A percentile compares a stretch with the other conserved stretches of the same genome.
phyloP scores from a whole-genome alignment of 2,888 invertebrate species.

The Hemistola chrysoprasaria region DNA sequence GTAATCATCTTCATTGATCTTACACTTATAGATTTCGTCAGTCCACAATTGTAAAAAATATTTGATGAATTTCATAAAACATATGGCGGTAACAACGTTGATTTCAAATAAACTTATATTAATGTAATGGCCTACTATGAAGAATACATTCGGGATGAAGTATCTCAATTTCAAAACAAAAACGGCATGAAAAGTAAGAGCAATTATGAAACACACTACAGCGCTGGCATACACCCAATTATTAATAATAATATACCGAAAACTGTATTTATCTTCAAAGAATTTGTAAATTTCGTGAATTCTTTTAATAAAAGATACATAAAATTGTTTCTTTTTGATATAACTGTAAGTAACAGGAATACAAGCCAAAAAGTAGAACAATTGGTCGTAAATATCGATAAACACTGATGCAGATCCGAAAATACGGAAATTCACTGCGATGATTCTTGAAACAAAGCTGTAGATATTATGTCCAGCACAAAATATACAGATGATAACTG shows the following conservation, averaged over 20 bases:
- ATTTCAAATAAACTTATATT: not conserved
- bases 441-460: not conserved
- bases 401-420: not conserved
- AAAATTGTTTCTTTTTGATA: not conserved
- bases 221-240: not conserved
- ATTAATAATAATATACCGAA: not conserved
- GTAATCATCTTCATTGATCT: not conserved
- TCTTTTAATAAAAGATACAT: not conserved
- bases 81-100: constrained; percentile 4
- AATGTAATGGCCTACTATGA: too few relatives aligned
- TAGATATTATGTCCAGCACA: not conserved
- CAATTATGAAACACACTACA: too few relatives aligned
- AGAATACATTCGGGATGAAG: too few relatives aligned
- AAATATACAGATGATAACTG: not conserved
- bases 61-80: constrained; percentile 1
- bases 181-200: not conserved
- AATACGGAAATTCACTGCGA: not conserved
- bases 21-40: not conserved
- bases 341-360: not conserved
- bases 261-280: constrained; percentile 1
- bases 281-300: constrained; percentile 3
- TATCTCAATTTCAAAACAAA: too few relatives aligned
- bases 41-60: constrained; percentile 6
- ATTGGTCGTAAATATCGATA: not conserved
- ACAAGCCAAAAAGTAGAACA: not conserved